Evolutionary conservation across 2,113 vertebrate species (phyloP).

Genomic region (Microtus montanus): DNA sequence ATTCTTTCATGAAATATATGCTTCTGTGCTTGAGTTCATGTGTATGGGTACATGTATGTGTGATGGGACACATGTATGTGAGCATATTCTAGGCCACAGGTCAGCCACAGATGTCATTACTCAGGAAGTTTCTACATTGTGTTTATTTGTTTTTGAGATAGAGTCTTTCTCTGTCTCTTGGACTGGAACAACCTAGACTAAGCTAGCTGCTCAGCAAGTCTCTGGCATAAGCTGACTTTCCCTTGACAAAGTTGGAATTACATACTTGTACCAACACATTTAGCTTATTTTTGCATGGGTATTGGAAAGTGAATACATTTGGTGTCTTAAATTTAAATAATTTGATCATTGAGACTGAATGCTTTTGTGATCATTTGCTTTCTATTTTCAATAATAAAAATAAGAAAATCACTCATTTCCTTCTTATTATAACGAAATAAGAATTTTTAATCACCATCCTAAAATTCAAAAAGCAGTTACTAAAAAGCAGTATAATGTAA

Average conservation of each 20-base stretch:
- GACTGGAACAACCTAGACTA: no score
- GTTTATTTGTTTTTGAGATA: neutral
- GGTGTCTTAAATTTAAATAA: slow-evolving; percentile 45
- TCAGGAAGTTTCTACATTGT: neutral
- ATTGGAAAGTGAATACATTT: neutral
- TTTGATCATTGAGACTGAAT: neutral
- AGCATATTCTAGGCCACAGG: no score
- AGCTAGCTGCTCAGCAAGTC: neutral
- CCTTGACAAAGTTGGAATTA: neutral
- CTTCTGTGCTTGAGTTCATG: neutral
- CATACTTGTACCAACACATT: no score
- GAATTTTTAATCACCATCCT: neutral
- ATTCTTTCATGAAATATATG: neutral
- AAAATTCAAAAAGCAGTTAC: neutral
- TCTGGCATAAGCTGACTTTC: no score
- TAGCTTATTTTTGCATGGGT: neutral
- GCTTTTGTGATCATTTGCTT: slow-evolving; percentile 31
- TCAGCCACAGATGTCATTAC: neutral
- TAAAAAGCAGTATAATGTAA: neutral
- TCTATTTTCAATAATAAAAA: slow-evolving; percentile 31
- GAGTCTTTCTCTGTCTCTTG: no score
- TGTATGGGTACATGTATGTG: neutral
- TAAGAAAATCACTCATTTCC: neutral
- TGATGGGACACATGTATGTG: neutral
- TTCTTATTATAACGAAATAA: slow-evolving; percentile 10